Evolutionary conservation across 2,888 invertebrate genomes (phyloP).

Genomic region (Cephonodes hylas): DNA sequence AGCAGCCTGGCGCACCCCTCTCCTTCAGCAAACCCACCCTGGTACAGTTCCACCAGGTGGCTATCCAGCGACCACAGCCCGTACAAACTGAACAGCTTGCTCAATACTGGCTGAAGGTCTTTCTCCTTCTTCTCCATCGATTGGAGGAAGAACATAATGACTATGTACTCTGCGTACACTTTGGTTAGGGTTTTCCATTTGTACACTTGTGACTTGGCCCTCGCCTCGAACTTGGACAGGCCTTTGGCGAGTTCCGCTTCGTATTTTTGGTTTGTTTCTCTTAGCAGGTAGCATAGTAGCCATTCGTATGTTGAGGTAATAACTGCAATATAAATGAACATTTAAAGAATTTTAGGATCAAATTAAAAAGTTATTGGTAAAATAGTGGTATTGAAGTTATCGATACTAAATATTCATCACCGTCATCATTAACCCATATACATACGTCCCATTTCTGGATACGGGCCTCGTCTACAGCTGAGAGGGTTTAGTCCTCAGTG

Average conservation of each 20-base stretch:
- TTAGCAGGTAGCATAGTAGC: constrained; percentile 90
- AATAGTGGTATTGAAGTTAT: no score
- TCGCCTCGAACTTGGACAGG: constrained; percentile 86
- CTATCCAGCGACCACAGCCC: constrained; percentile 82
- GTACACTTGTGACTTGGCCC: constrained; percentile 91
- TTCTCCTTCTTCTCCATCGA: constrained; percentile 62
- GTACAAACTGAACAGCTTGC: constrained; percentile 62
- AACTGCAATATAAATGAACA: constrained; percentile 76
- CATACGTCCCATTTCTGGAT: no score
- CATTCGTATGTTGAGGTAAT: constrained; percentile 88
- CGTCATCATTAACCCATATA: no score
- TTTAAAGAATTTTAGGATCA: no score
- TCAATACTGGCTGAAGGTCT: constrained; percentile 71
- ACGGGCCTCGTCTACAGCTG: no score
- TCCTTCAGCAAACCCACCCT: constrained; percentile 82
- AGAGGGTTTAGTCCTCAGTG: no score
- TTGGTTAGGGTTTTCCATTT: constrained; percentile 87
- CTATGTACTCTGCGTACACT: constrained; percentile 88
- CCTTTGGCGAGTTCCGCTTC: constrained; percentile 78
- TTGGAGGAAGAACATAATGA: constrained; percentile 77
- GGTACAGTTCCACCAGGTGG: constrained; percentile 87
- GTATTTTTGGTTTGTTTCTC: constrained; percentile 84
- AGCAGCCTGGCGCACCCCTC: constrained; percentile 81
- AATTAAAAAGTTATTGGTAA: no score
- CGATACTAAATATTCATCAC: no score